These are phyloP conservation scores for Zonotrichia leucophrys DNA, from an alignment of 2,113 vertebrate species.

Conservation along the genomic window DNA sequence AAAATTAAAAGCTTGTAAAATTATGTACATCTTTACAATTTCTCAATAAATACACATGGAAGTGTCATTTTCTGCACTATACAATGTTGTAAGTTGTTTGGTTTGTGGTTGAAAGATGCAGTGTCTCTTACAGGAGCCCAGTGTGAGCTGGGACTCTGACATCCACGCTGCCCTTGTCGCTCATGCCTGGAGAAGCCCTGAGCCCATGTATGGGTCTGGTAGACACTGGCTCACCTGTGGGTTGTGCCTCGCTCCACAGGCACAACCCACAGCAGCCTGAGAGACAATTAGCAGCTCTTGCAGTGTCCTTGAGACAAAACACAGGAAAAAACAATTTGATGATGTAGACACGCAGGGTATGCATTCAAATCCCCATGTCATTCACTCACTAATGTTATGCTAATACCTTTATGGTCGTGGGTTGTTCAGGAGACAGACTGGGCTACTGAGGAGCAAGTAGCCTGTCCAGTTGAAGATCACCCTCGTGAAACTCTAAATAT, in stretches of 20 bases:
- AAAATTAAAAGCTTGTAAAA: conserved; percentile 82
- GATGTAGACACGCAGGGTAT: not conserved
- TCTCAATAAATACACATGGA: conserved; percentile 83
- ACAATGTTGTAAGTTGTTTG: conserved; percentile 39
- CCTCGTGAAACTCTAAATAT: not conserved
- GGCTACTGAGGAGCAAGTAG: not conserved
- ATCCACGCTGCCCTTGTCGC: rapidly evolving
- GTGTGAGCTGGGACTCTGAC: not conserved
- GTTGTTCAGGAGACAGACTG: not conserved
- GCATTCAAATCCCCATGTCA: not conserved
- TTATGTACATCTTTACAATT: conserved; percentile 82
- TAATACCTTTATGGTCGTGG: not conserved
- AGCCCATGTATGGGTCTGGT: not conserved
- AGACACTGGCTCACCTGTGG: not conserved
- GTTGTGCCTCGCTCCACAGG: not conserved
- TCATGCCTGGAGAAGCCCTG: not conserved
- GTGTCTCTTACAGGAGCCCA: not conserved
- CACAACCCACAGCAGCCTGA: no score
- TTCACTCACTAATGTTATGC: not conserved
- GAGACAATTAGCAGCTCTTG: not conserved
- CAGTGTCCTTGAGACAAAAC: not conserved
- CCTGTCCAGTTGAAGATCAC: not conserved
- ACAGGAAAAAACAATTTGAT: not conserved
- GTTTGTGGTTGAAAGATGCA: not conserved
- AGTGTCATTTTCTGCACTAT: conserved; percentile 73